These are phyloP conservation scores for Heteropelma amictum DNA, from an alignment of 2,888 invertebrate genomes.

Conservation along the genomic window DNA sequence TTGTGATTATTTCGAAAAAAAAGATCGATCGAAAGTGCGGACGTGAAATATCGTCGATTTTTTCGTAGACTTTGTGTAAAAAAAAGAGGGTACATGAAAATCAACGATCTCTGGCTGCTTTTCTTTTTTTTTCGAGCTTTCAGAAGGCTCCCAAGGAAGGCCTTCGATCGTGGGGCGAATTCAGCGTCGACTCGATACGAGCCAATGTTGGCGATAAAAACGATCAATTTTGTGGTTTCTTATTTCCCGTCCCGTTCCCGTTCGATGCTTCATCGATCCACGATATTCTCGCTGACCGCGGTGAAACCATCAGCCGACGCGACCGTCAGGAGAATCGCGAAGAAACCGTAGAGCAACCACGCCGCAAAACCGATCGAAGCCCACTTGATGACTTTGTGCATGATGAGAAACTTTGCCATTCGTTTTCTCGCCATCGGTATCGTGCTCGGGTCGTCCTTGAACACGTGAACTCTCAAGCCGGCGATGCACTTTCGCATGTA, in stretches of 20 bases:
- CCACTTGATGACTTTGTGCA: conserved; percentile 63
- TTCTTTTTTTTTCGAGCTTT: too few relatives aligned
- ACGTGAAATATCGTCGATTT: too few relatives aligned
- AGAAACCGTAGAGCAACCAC: conserved; percentile 48
- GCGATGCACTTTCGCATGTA: conserved; percentile 78
- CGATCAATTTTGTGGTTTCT: not conserved
- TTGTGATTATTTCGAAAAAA: too few relatives aligned
- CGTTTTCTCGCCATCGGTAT: conserved; percentile 66
- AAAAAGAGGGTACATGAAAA: too few relatives aligned
- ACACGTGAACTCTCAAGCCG: conserved; percentile 78
- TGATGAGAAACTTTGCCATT: conserved; percentile 65
- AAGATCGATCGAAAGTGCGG: too few relatives aligned
- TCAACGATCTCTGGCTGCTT: too few relatives aligned
- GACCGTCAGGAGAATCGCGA: conserved; percentile 43
- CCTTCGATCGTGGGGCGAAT: too few relatives aligned
- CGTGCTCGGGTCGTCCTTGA: conserved; percentile 77
- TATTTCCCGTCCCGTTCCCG: not conserved
- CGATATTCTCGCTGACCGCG: conserved; percentile 50
- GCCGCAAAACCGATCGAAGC: conserved; percentile 41
- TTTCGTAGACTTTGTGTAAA: too few relatives aligned
- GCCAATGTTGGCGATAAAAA: not conserved
- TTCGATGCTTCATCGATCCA: conserved; percentile 44
- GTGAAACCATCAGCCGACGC: conserved; percentile 52
- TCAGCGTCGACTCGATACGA: conserved; percentile 25
- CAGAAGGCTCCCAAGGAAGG: too few relatives aligned